Conservation (phyloP, 2,888 invertebrate genomes). For the Saturnia pavonia region DNA sequence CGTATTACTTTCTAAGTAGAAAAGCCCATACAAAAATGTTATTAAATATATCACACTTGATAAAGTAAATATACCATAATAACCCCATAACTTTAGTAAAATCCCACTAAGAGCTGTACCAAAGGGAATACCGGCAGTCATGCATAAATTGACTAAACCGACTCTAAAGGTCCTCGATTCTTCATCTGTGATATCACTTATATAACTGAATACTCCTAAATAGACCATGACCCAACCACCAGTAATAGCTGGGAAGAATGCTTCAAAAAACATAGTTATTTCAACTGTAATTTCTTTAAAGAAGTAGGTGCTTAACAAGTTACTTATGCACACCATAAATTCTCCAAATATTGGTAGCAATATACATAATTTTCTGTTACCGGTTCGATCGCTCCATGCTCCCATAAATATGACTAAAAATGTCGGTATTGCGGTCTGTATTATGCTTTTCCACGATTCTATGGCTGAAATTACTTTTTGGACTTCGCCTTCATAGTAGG, state of each 20-base stretch:
- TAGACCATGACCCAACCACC: slow-evolving; percentile 81
- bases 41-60: slow-evolving; percentile 64
- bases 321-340: slow-evolving; percentile 68
- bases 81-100: slow-evolving; percentile 64
- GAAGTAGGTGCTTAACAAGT: slow-evolving; percentile 78
- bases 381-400: slow-evolving; percentile 83
- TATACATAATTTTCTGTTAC: slow-evolving; percentile 81
- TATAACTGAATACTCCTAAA: slow-evolving; percentile 83
- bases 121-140: slow-evolving; percentile 80
- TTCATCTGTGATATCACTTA: slow-evolving; percentile 81
- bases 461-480: slow-evolving; percentile 80
- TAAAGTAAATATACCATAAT: slow-evolving; percentile 66
- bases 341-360: slow-evolving; percentile 80
- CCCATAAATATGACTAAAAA: slow-evolving; percentile 81
- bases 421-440: slow-evolving; percentile 80
- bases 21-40: slow-evolving; percentile 63
- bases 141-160: slow-evolving; percentile 81
- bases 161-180: slow-evolving; percentile 82
- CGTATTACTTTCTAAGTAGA: slow-evolving; percentile 59
- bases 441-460: slow-evolving; percentile 79
- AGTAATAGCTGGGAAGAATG: slow-evolving; percentile 76
- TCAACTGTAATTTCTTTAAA: slow-evolving; percentile 79
- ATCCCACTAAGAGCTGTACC: slow-evolving; percentile 81
- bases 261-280: slow-evolving; percentile 77
- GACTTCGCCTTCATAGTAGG: slow-evolving; percentile 82